Base-by-base conservation (phyloP, 2,888 invertebrate species). In the Rhamnusium bicolor region DNA sequence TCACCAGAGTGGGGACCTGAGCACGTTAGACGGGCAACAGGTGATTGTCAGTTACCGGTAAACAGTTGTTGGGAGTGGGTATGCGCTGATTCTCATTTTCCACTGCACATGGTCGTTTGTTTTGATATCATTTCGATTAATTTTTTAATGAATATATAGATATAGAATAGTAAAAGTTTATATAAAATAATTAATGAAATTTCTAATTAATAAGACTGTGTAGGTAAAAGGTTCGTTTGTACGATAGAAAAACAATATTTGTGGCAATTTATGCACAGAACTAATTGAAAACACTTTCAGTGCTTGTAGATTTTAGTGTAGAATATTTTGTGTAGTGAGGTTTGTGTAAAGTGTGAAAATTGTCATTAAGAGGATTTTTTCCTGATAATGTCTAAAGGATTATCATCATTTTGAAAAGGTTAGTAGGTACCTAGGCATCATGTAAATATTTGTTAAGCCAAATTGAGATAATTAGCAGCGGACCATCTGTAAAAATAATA, bases 1-100 rank as follows among this genome's bases (percentile, higher is more conserved):
- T 75, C 72, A 74, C 72, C 73, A 69, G 69, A 75, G 76, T 76
- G 76, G 78, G 78, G 78, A 75, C 32, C 46, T 75, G n/a, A 72
- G 77, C 76, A 79, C 75, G 76, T 79, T 77, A 73, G 66, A 74
- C 73, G 76, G 77, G 82, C 81, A 81, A 83, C 84, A 84, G 83
- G 84, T 84, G 83, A 84, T 80, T 81, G 84, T 81, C 84, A 84
- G 84, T 84, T 82, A 80, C 82, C 82, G 81, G 81, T 76, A 82
- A 81, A 82, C 82, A 67, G 75, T 73, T 72, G 78, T 49, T 21
- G 65, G 68, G 75, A 32, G 72, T 69, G 53, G 72, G 61, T 61
- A 66, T 47, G 70, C 32, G 53, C 62, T 63, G 24, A 18, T 71
- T 71, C 29, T 70, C n/a, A 54, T 63, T 69, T 40, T n/a, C 19